Percentiles rank a stretch among this genome's conserved stretches.
phyloP scores from a whole-genome alignment of 2,888 invertebrate species.

The Chymomyza fuscimana region DNA sequence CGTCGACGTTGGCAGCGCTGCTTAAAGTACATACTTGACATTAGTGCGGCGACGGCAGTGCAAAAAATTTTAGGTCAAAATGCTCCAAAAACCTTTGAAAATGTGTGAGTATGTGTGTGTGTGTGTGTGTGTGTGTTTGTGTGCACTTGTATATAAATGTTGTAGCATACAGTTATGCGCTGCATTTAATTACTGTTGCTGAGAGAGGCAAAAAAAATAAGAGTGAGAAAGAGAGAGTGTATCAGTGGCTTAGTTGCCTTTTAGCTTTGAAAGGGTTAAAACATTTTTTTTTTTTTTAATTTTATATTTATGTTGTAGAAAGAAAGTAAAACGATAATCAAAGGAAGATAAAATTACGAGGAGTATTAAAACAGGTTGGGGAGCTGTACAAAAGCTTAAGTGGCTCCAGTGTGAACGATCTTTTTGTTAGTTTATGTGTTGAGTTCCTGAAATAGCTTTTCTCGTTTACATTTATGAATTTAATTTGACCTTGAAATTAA shows the following conservation, averaged over 20 bases:
- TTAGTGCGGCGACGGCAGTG: constrained; percentile 46
- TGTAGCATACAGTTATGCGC: constrained; percentile 45
- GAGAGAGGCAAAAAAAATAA: background rate
- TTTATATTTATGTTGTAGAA: too few species aligned
- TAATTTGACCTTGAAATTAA: too few species aligned
- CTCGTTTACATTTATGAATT: too few species aligned
- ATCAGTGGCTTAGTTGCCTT: background rate
- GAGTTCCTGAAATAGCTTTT: too few species aligned
- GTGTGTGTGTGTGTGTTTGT: constrained; percentile 11
- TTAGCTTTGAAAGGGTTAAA: too few species aligned
- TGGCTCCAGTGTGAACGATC: too few species aligned
- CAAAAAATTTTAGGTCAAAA: constrained; percentile 66
- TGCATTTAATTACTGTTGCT: constrained; percentile 56
- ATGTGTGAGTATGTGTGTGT: constrained; percentile 12
- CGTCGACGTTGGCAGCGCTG: constrained; percentile 38
- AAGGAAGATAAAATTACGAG: background rate
- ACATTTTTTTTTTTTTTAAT: too few species aligned
- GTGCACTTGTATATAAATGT: constrained; percentile 49
- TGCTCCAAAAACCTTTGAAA: constrained; percentile 41
- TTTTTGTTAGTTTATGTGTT: too few species aligned
- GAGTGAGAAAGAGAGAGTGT: background rate
- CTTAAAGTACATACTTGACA: constrained; percentile 62
- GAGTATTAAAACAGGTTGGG: too few species aligned
- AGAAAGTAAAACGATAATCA: too few species aligned
- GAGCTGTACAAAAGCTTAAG: too few species aligned